These are phyloP conservation scores for Anabas testudineus DNA, from an alignment of 2,797 vertebrate species.

Conservation along the genomic window DNA sequence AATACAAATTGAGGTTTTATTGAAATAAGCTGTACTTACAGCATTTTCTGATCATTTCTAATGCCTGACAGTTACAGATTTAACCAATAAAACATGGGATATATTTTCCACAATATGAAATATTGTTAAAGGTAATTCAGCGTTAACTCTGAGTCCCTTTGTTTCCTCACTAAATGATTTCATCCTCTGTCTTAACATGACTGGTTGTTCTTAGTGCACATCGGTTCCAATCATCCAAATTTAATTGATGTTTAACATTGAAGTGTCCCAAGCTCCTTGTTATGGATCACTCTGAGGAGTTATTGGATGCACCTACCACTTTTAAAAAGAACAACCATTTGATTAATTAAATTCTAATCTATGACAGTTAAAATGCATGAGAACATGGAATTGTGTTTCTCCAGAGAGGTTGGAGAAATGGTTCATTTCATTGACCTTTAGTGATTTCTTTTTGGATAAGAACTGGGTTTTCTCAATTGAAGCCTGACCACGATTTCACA, in stretches of 20 bases:
- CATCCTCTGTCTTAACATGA: conserved; percentile 39
- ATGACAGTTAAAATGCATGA: conserved; percentile 52
- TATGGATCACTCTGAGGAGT: conserved; percentile 40
- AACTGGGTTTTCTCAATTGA: conserved; percentile 54
- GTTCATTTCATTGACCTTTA: conserved; percentile 59
- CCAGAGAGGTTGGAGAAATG: conserved; percentile 44
- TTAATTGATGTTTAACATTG: too few relatives aligned
- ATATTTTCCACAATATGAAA: too few relatives aligned
- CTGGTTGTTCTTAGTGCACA: conserved; percentile 27
- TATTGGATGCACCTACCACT: conserved; percentile 36
- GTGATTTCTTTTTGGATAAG: conserved; percentile 50
- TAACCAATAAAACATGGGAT: background rate
- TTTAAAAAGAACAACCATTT: conserved; percentile 39
- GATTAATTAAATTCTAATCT: conserved; percentile 55
- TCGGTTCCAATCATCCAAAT: too few relatives aligned
- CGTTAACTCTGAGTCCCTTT: conserved; percentile 12
- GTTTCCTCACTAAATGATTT: conserved; percentile 45
- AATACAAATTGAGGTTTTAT: background rate
- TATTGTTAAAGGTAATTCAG: conserved; percentile 17
- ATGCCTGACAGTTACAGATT: conserved; percentile 12
- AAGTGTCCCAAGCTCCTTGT: conserved; percentile 38
- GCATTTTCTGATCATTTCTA: background rate
- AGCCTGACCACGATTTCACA: conserved; percentile 49
- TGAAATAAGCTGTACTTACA: background rate
- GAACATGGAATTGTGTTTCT: conserved; percentile 36